phyloP scores from a whole-genome alignment of 2,797 vertebrate genomes.

The Tarsius wallacei region DNA sequence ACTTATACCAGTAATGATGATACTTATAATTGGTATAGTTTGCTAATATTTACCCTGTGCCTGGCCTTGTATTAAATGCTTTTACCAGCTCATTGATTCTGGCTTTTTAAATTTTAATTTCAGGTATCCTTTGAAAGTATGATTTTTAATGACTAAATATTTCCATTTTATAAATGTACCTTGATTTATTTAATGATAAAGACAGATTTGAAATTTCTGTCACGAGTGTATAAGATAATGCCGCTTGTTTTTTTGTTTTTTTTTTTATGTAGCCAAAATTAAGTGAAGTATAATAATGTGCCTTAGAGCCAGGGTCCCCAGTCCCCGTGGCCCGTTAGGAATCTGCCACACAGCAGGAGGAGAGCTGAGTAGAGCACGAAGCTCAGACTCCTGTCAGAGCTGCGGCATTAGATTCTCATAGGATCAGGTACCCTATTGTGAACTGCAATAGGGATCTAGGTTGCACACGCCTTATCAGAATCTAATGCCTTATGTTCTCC shows the following conservation, averaged over 20 bases:
- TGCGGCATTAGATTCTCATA: too few species aligned
- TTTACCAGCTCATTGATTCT: conserved; percentile 12
- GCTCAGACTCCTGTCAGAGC: too few species aligned
- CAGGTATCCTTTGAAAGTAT: background rate
- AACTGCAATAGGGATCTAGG: too few species aligned
- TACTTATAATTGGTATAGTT: background rate
- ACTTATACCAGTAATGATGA: background rate
- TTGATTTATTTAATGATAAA: conserved; percentile 15
- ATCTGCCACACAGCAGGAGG: too few species aligned
- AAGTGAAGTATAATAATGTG: background rate
- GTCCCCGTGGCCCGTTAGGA: too few species aligned
- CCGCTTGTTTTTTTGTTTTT: background rate
- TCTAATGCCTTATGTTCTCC: too few species aligned
- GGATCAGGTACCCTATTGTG: too few species aligned
- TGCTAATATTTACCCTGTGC: background rate
- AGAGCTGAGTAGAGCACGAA: too few species aligned
- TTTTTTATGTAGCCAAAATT: background rate
- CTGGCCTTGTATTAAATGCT: background rate
- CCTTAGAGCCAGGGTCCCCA: background rate
- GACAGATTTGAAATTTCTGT: conserved; percentile 2
- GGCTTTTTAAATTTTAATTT: conserved; percentile 32
- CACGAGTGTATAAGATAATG: background rate
- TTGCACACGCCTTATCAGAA: too few species aligned
- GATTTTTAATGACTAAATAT: conserved; percentile 1
- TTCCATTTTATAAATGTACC: conserved; percentile 7